Conservation (phyloP, 2,797 vertebrate species). For the Pantherophis alleghaniensis region DNA sequence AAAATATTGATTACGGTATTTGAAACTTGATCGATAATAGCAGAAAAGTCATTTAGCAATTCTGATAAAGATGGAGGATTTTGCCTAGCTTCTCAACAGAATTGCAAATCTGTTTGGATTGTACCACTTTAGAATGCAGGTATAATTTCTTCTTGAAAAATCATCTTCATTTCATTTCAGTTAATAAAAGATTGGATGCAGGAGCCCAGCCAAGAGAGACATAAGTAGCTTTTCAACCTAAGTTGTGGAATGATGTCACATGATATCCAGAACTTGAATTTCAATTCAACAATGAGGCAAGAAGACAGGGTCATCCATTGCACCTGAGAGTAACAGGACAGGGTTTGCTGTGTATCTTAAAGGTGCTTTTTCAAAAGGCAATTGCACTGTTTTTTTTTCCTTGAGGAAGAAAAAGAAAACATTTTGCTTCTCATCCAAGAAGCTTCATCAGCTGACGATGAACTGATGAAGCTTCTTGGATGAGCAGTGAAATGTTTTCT, state of each 20-base stretch:
- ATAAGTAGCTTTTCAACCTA: not conserved
- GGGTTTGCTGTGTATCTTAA: not conserved
- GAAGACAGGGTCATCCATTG: not conserved
- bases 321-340: not conserved
- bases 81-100: not conserved
- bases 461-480: not conserved
- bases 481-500: not conserved
- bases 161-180: not conserved
- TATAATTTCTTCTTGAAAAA: not conserved
- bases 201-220: not conserved
- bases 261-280: not conserved
- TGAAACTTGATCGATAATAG: not conserved
- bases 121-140: not conserved
- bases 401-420: not conserved
- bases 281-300: not conserved
- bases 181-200: not conserved
- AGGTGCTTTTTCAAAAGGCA: not conserved
- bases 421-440: not conserved
- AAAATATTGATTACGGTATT: not conserved
- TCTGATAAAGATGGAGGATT: not conserved
- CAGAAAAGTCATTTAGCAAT: not conserved
- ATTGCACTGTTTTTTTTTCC: not conserved
- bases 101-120: not conserved
- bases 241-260: not conserved
- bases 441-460: not conserved